Percentiles rank a stretch among this genome's conserved stretches.
Conservation (phyloP, 2,888 invertebrate species). For the Thecocarcelia acutangulata region DNA sequence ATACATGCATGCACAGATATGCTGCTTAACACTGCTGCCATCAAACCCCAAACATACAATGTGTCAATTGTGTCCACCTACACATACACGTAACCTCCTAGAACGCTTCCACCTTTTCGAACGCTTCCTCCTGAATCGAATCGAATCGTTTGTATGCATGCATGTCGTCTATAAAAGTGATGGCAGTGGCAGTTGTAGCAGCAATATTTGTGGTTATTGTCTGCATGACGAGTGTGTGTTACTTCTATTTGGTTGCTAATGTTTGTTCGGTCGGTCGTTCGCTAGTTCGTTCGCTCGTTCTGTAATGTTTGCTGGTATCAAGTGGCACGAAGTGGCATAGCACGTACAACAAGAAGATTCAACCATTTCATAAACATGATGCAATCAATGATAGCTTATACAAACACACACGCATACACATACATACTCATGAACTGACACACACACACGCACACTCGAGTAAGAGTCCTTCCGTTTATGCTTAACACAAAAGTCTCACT, state of each 20-base stretch:
- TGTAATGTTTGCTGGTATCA: slow-evolving; percentile 51
- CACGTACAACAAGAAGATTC: slow-evolving; percentile 65
- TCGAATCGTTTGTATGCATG: background rate
- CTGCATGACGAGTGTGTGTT: slow-evolving; percentile 29
- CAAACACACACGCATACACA: slow-evolving; percentile 4
- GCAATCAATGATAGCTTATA: slow-evolving; percentile 63
- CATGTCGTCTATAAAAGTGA: slow-evolving; percentile 24
- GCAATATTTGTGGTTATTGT: slow-evolving; percentile 26
- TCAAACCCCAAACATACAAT: slow-evolving; percentile 55
- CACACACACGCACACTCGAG: background rate
- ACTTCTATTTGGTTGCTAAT: slow-evolving; percentile 44
- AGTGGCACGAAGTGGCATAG: slow-evolving; percentile 62
- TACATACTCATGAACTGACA: background rate
- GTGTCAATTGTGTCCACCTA: slow-evolving; percentile 66
- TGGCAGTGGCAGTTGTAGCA: slow-evolving; percentile 22
- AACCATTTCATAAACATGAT: slow-evolving; percentile 67
- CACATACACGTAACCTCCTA: slow-evolving; percentile 49
- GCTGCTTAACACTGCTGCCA: slow-evolving; percentile 18
- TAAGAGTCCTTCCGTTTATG: slow-evolving; percentile 36
- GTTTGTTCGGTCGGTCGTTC: slow-evolving; percentile 35
- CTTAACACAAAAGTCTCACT: slow-evolving; percentile 50
- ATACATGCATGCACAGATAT: background rate
- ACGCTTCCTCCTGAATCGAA: no score
- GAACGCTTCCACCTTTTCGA: slow-evolving; percentile 40
- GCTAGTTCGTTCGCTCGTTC: slow-evolving; percentile 16